Evolutionary conservation across 2,113 vertebrate species (phyloP).

Genomic region (Chaetura pelagica): DNA sequence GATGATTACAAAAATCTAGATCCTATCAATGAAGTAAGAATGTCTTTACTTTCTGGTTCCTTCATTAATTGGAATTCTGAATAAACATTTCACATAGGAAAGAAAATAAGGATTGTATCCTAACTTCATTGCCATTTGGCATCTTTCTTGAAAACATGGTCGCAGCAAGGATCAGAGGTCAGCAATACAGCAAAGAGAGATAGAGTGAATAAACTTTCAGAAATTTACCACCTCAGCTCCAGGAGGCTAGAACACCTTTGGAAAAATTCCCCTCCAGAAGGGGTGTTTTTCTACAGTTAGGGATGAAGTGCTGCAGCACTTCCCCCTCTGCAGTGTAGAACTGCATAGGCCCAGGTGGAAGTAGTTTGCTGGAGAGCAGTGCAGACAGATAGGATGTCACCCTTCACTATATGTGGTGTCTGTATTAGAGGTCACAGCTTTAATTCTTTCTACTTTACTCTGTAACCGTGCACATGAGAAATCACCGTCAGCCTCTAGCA

Average conservation of each 20-base stretch:
- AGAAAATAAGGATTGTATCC: not conserved
- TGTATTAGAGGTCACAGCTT: not conserved
- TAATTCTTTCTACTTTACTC: not conserved
- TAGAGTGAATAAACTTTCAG: not conserved
- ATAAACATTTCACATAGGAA: not conserved
- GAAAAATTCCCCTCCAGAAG: not conserved
- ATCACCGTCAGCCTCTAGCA: not conserved
- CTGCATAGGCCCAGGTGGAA: not conserved
- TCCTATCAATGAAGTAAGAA: not conserved
- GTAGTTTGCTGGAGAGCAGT: not conserved
- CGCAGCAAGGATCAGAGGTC: not conserved
- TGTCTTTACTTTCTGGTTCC: not conserved
- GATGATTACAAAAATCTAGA: not conserved
- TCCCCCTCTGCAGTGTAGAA: not conserved
- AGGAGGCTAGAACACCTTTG: not conserved
- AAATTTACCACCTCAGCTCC: not conserved
- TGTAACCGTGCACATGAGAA: not conserved
- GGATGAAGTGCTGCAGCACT: not conserved
- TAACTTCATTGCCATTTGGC: not conserved
- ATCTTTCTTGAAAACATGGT: not conserved
- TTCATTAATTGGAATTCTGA: slow-evolving; percentile 3
- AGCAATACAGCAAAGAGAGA: not conserved
- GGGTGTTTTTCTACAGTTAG: not conserved
- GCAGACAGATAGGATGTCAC: not conserved
- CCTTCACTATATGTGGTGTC: not conserved